Percentiles rank a stretch among this genome's conserved stretches.
These are phyloP conservation scores for honey bee (Apis mellifera) DNA, from an alignment of 1,140 invertebrate genomes.

Conservation along the genomic window Amel_HAv3.1 CM009936.2:5162501-5163000, in stretches of 20 bases:
- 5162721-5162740: too few species aligned
- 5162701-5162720: too few species aligned
- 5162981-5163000: neutral
- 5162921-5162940: neutral
- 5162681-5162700: too few species aligned
- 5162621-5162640: too few species aligned
- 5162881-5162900: constrained; percentile 6
- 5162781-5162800: constrained; percentile 81
- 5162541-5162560: neutral
- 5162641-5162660: too few species aligned
- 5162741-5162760: constrained; percentile 23
- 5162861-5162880: constrained; percentile 12
- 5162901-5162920: neutral
- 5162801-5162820: constrained; percentile 80
- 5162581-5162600: too few species aligned
- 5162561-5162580: too few species aligned
- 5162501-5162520: neutral
- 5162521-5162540: neutral
- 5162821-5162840: constrained; percentile 80
- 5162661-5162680: too few species aligned
- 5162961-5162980: neutral
- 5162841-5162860: constrained; percentile 72
- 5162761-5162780: constrained; percentile 80
- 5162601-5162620: too few species aligned
- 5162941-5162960: neutral